These are phyloP conservation scores for Cryptoleucopteryx plumbea DNA, from an alignment of 2,113 vertebrate species.

Conservation along the genomic window DNA sequence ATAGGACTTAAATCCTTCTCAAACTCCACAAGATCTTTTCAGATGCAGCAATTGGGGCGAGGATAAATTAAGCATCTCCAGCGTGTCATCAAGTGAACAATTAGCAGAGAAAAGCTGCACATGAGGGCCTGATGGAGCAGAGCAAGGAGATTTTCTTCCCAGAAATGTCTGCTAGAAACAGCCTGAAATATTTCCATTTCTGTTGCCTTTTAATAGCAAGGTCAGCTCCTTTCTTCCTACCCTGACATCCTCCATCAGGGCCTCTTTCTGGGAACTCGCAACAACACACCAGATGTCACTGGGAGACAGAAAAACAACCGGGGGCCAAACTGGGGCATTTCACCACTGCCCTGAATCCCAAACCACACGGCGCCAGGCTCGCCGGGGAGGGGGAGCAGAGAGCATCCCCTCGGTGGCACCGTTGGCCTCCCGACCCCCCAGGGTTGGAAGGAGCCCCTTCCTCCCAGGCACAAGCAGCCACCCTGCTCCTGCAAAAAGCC, in stretches of 20 bases:
- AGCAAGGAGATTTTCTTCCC: background rate
- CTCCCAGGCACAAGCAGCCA: background rate
- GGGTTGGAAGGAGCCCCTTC: background rate
- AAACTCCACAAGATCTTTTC: background rate
- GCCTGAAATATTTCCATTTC: slow-evolving; percentile 25
- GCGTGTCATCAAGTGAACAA: background rate
- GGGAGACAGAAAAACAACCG: slow-evolving; percentile 34
- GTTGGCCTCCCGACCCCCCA: fast-evolving
- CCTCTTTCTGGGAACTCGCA: slow-evolving; percentile 45
- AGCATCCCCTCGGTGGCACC: background rate
- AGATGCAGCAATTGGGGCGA: background rate
- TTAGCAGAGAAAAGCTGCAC: background rate
- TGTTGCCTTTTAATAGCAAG: slow-evolving; percentile 24
- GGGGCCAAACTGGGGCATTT: background rate
- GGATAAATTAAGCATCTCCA: background rate
- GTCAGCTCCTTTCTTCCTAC: slow-evolving; percentile 32
- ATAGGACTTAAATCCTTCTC: background rate
- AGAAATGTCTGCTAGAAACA: background rate
- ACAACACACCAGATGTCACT: background rate
- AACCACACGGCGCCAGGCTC: fast-evolving
- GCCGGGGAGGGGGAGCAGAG: fast-evolving
- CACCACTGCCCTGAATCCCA: background rate
- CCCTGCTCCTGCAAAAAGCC: background rate
- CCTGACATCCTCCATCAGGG: slow-evolving; percentile 21
- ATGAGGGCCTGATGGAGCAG: background rate